Percentiles rank a stretch among this genome's conserved stretches.
These are phyloP conservation scores for Abramis brama DNA, from an alignment of 2,113 vertebrate genomes.

Conservation along the genomic window DNA sequence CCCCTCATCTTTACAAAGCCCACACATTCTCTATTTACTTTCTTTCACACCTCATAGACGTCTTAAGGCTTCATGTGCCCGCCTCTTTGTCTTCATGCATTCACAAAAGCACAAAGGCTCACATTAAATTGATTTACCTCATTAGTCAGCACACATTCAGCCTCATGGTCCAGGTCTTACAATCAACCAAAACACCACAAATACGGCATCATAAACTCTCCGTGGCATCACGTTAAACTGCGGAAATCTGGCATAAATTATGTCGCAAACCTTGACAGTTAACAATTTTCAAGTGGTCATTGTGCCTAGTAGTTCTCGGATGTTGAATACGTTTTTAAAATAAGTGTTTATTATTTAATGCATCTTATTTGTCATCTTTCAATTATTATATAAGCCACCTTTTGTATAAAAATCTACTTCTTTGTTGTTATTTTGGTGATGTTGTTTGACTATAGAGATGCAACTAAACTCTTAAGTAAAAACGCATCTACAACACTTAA, in stretches of 20 bases:
- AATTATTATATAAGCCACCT: neutral
- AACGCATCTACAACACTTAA: neutral
- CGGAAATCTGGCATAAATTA: neutral
- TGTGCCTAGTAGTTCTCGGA: neutral
- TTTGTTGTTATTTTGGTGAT: neutral
- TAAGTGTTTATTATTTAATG: neutral
- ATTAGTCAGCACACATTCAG: slow-evolving; percentile 23
- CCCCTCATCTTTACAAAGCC: slow-evolving; percentile 11
- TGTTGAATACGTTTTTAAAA: neutral
- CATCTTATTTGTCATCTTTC: neutral
- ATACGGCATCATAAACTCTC: neutral
- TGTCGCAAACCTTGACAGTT: neutral
- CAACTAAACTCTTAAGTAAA: neutral
- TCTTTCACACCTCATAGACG: slow-evolving; percentile 28
- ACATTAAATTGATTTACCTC: slow-evolving; percentile 34
- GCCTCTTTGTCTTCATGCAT: slow-evolving; percentile 27
- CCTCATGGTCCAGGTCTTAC: neutral
- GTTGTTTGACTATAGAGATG: neutral
- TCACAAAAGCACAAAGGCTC: slow-evolving; percentile 30
- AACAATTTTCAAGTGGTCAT: neutral
- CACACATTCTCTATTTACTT: neutral
- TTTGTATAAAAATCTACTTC: neutral
- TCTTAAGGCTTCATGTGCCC: slow-evolving; percentile 6
- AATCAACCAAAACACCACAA: neutral
- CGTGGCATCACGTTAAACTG: neutral